Evolutionary conservation across 1,140 invertebrate genomes (phyloP).

Genomic region (Ips typographus): DNA sequence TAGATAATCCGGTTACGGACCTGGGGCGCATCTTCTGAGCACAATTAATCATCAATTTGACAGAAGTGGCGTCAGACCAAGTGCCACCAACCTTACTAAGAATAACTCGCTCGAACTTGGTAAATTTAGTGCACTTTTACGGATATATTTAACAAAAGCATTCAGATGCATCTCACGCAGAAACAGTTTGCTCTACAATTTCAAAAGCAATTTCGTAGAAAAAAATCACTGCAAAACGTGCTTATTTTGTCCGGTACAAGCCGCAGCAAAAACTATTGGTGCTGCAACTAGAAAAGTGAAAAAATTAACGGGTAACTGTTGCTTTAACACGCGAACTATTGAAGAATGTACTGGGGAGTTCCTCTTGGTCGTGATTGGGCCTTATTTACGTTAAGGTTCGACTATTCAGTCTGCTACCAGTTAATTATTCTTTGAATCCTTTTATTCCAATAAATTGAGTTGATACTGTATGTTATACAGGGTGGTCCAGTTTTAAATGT

Average conservation of each 20-base stretch:
- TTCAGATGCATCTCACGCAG: not conserved
- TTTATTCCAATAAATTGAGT: too few species aligned
- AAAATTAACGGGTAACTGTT: not conserved
- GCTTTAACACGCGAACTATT: not conserved
- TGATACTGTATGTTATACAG: too few species aligned
- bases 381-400: not conserved
- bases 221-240: not conserved
- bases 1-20: not conserved
- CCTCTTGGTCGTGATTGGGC: not conserved
- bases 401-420: not conserved
- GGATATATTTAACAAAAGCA: not conserved
- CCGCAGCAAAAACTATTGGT: not conserved
- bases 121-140: too few species aligned
- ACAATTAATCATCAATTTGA: constrained; percentile 1
- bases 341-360: not conserved
- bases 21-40: not conserved
- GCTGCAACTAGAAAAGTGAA: not conserved
- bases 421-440: too few species aligned
- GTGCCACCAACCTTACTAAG: not conserved
- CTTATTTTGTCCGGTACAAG: not conserved
- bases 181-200: constrained; percentile 2
- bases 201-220: not conserved
- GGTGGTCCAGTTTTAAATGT: too few species aligned
- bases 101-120: not conserved
- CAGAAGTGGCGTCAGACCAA: not conserved